phyloP scores from a whole-genome alignment of 2,888 invertebrate genomes.

The Macaria notata region DNA sequence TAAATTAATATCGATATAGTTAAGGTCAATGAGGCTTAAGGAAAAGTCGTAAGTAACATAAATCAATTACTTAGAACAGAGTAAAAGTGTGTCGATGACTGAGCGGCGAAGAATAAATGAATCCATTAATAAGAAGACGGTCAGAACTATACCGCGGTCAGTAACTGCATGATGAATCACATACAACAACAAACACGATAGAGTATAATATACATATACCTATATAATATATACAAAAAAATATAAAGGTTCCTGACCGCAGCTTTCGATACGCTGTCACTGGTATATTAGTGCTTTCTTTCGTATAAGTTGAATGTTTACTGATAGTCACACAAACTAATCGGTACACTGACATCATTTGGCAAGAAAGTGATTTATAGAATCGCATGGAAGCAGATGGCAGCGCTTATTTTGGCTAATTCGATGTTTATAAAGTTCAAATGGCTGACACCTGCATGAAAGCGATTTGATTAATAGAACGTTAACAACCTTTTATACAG shows the following conservation, averaged over 20 bases:
- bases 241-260: constrained; percentile 43
- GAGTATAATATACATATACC: constrained; percentile 16
- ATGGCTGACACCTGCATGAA: constrained; percentile 24
- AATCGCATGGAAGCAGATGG: constrained; percentile 18
- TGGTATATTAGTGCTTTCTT: constrained; percentile 34
- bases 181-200: constrained; percentile 34
- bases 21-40: constrained; percentile 1
- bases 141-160: constrained; percentile 34
- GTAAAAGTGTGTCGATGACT: constrained; percentile 39
- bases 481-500: constrained; percentile 11
- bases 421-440: constrained; percentile 22
- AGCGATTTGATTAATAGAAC: constrained; percentile 12
- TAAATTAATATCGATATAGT: too few relatives aligned
- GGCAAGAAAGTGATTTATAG: constrained; percentile 16
- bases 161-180: constrained; percentile 47
- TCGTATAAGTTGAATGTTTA: constrained; percentile 34
- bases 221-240: constrained; percentile 25
- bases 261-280: constrained; percentile 37
- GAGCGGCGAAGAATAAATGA: constrained; percentile 31
- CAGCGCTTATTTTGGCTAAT: constrained; percentile 19
- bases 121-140: constrained; percentile 34
- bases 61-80: constrained; percentile 30
- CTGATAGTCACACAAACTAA: constrained; percentile 22
- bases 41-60: constrained; percentile 29
- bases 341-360: constrained; percentile 28